Base-by-base conservation (phyloP, 2,113 vertebrate genomes). In the Alligator mississippiensis region DNA sequence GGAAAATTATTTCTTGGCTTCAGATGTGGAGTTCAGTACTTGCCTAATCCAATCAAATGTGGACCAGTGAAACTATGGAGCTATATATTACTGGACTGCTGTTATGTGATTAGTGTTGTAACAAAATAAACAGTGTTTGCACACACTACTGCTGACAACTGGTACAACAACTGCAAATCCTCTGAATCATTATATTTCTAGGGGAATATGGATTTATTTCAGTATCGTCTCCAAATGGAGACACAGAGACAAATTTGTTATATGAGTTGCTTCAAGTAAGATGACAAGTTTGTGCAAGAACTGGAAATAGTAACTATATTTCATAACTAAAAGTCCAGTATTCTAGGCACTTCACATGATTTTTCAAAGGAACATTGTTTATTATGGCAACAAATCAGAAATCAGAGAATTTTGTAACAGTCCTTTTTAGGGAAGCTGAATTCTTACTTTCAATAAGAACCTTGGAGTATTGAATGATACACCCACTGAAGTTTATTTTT, bases 391-490 rank as follows among this genome's bases (percentile, higher is more conserved):
- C 59, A 92, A 85, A 89, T 86, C 87, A 72, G 34, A 86, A 84
- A 89, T 61, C 77, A 47, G n/a, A 59, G 55, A 57, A 62, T 92
- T 66, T 84, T 78, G 85, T 77, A 92, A 90, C 82, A 78, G 78
- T 89, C 84, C 70, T 80, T 92, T 93, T 89, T 38, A 90, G 78
- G 84, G 90, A 90, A 80, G 79, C 64, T 2, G 2, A 27, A 60
- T 30, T 38, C 84, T 61, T 92, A 62, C 89, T 96, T 94, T 90
- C 78, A 85, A 88, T 82, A 84, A 81, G 93, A 96, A 85, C 89
- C 80, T 82, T 90, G 63, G 0, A 80, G 80, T 4, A 0, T 54
- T 75, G 80, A 55, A 28, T 88, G 90, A 89, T 88, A 88, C 84
- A 84, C 72, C 79, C 76, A 38, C 13, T 93, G 95, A 57, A 82